These are phyloP conservation scores for Lissonota sp. DNA, from an alignment of 2,888 invertebrate species.

Conservation along the genomic window DNA sequence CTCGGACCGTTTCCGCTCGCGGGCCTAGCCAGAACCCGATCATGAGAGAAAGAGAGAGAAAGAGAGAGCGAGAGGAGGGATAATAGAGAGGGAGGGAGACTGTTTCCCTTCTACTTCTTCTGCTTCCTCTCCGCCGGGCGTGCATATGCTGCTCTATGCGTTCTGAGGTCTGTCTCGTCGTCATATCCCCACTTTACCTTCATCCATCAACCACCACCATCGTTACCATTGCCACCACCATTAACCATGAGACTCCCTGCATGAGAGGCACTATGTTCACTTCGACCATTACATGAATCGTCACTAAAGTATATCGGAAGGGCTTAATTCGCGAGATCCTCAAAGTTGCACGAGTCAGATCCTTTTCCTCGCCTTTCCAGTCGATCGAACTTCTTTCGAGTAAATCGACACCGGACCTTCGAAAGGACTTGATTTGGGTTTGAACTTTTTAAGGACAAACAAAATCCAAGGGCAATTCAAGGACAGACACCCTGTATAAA, in stretches of 20 bases:
- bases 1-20: constrained; percentile 82
- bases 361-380: too few species aligned
- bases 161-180: constrained; percentile 38
- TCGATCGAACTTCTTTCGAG: too few species aligned
- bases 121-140: constrained; percentile 59
- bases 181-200: constrained; percentile 40
- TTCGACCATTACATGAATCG: too few species aligned
- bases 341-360: too few species aligned
- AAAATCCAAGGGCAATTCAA: too few species aligned
- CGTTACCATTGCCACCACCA: constrained; percentile 18
- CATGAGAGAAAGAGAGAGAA: constrained; percentile 50
- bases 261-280: background rate
- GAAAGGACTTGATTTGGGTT: too few species aligned
- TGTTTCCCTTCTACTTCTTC: constrained; percentile 60
- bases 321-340: too few species aligned
- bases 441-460: too few species aligned
- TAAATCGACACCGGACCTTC: too few species aligned
- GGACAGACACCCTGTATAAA: too few species aligned
- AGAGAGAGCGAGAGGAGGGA: constrained; percentile 22
- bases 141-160: constrained; percentile 53
- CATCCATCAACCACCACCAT: constrained; percentile 1
- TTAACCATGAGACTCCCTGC: constrained; percentile 5
- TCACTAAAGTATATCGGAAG: too few species aligned
- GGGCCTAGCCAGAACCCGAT: constrained; percentile 69
- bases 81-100: constrained; percentile 9